These are phyloP conservation scores for Mustela nigripes DNA, from an alignment of 2,113 vertebrate species.

Conservation along the genomic window DNA sequence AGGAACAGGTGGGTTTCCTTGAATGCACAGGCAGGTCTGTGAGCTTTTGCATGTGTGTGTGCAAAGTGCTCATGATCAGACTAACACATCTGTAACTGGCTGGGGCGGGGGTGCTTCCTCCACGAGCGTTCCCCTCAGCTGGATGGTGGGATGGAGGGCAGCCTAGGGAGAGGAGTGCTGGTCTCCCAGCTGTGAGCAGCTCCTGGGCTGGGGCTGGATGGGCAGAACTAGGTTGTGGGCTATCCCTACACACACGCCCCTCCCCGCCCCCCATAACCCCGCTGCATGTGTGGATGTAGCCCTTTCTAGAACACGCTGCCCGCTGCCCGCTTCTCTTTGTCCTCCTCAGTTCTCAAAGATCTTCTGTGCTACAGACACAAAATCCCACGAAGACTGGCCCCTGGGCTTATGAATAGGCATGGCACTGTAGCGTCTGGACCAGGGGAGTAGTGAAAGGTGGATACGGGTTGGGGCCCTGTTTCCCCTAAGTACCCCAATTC, in stretches of 20 bases:
- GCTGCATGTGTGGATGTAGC: neutral
- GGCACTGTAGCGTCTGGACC: neutral
- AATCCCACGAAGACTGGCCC: neutral
- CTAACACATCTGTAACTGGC: neutral
- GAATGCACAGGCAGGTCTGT: neutral
- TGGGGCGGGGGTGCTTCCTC: neutral
- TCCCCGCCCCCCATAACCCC: no score
- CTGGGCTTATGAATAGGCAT: neutral
- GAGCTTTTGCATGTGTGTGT: neutral
- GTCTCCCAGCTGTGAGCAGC: neutral
- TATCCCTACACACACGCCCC: neutral
- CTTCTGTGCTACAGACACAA: neutral
- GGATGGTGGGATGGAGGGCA: neutral
- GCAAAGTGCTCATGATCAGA: neutral
- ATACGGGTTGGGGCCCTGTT: neutral
- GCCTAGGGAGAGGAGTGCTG: neutral
- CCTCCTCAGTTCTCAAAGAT: neutral
- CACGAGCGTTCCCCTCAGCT: neutral
- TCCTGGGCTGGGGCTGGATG: neutral
- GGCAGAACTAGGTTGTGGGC: neutral
- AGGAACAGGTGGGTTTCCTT: neutral
- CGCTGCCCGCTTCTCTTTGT: neutral
- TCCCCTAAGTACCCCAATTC: neutral
- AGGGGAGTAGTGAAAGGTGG: neutral
- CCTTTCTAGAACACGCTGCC: fast-evolving